Percentiles rank a stretch among this genome's conserved stretches.
phyloP scores from a whole-genome alignment of 2,113 vertebrate species.

The Nibea coibor region DNA sequence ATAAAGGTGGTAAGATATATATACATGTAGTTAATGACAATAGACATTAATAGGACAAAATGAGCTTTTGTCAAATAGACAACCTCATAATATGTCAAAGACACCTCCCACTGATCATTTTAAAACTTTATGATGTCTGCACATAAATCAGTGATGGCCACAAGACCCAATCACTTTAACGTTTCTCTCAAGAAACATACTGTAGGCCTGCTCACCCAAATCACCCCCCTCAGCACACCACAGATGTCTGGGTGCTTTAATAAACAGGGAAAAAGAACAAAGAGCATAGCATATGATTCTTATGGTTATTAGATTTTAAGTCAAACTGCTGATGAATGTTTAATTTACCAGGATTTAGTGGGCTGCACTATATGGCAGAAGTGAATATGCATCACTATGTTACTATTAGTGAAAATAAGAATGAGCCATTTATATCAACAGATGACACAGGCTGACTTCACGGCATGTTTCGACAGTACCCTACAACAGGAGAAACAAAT shows the following conservation, averaged over 20 bases:
- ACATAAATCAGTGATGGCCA: background rate
- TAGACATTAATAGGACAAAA: background rate
- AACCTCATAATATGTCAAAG: background rate
- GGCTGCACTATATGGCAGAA: too few relatives aligned
- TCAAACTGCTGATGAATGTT: background rate
- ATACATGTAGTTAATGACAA: background rate
- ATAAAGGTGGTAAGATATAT: background rate
- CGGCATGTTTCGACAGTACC: too few relatives aligned
- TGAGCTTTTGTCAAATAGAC: background rate
- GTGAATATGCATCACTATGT: too few relatives aligned
- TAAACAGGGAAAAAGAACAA: background rate
- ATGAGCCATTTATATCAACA: too few relatives aligned
- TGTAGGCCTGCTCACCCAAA: background rate
- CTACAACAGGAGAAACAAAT: too few relatives aligned
- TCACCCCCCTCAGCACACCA: slow-evolving; percentile 21
- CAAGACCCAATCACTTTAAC: background rate
- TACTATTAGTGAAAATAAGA: too few relatives aligned
- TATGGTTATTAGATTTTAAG: too few relatives aligned
- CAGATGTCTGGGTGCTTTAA: slow-evolving; percentile 16
- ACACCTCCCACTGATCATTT: background rate
- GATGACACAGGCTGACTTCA: too few relatives aligned
- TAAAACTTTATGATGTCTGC: background rate
- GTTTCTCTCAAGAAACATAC: too few relatives aligned
- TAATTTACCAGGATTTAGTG: background rate
- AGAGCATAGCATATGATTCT: background rate